Evolutionary conservation across 2,888 invertebrate species (phyloP).

Genomic region (Drosophila silvestris): DNA sequence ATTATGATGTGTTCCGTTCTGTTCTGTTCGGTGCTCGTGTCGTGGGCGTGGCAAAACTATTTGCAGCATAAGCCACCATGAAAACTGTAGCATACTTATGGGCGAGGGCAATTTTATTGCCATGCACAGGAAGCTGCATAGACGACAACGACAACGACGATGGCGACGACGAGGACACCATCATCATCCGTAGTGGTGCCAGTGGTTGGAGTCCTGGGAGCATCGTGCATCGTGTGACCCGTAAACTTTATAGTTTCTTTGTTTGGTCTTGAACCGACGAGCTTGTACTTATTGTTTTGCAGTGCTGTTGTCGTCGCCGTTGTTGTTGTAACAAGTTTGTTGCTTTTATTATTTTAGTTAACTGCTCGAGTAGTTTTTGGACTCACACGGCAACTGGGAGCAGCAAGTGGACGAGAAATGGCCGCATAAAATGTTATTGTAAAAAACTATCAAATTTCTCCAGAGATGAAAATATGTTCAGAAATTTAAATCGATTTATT

Average conservation of each 20-base stretch:
- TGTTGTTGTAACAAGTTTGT: constrained; percentile 58
- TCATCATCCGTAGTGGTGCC: constrained; percentile 8
- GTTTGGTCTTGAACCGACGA: constrained; percentile 69
- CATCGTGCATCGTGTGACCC: constrained; percentile 71
- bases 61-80: constrained; percentile 72
- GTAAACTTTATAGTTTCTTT: constrained; percentile 79
- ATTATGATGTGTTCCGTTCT: constrained; percentile 82
- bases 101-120: constrained; percentile 76
- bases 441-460: constrained; percentile 81
- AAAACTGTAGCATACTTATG: constrained; percentile 74
- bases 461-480: constrained; percentile 82
- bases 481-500: constrained; percentile 84
- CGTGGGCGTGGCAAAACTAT: constrained; percentile 72
- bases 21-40: constrained; percentile 57
- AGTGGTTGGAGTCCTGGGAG: constrained; percentile 51
- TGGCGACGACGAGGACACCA: constrained; percentile 28
- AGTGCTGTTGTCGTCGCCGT: constrained; percentile 9
- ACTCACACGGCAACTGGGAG: constrained; percentile 12
- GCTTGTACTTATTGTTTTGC: constrained; percentile 40
- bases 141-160: constrained; percentile 44
- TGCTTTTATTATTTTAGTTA: constrained; percentile 76
- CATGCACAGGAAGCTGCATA: constrained; percentile 70
- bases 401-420: constrained; percentile 4
- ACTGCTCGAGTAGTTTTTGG: constrained; percentile 49
- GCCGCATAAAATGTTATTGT: constrained; percentile 73